A percentile compares a stretch with the other conserved stretches of the same genome.
Evolutionary conservation across 2,113 vertebrate genomes (phyloP).

Genomic region (Pontoporia blainvillei): DNA sequence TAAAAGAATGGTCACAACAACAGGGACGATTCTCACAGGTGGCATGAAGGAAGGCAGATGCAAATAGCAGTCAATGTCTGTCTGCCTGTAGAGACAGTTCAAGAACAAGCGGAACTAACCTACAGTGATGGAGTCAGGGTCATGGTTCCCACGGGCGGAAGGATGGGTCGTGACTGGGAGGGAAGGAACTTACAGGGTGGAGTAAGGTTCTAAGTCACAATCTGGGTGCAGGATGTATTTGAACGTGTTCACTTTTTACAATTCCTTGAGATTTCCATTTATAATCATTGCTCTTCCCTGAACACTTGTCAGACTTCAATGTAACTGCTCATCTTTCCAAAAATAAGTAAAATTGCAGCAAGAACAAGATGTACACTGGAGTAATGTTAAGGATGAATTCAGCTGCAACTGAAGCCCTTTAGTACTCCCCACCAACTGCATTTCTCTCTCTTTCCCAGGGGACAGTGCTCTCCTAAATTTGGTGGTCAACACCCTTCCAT

Average conservation of each 20-base stretch:
- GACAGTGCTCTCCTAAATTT: rapidly evolving
- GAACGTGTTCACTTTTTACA: not conserved
- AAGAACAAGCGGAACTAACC: not conserved
- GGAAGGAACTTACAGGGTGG: not conserved
- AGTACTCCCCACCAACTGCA: rapidly evolving
- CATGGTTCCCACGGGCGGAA: rapidly evolving
- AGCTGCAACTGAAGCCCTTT: rapidly evolving
- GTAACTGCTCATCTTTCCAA: not conserved
- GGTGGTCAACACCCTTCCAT: not conserved
- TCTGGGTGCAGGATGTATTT: not conserved
- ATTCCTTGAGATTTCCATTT: not conserved
- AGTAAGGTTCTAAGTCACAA: not conserved
- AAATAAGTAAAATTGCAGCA: not conserved
- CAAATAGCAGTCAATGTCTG: rapidly evolving
- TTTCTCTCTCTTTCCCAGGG: not conserved
- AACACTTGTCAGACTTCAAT: not conserved
- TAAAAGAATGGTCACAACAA: not conserved
- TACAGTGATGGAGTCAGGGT: rapidly evolving
- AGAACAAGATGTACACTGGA: not conserved
- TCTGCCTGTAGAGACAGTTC: rapidly evolving
- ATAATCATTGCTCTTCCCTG: not conserved
- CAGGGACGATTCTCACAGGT: not conserved
- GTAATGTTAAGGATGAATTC: rapidly evolving
- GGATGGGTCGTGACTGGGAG: rapidly evolving
- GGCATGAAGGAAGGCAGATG: not conserved